Base-by-base conservation (phyloP, 1,140 invertebrate genomes). In the Stenopsyche tienmushanensis region DNA sequence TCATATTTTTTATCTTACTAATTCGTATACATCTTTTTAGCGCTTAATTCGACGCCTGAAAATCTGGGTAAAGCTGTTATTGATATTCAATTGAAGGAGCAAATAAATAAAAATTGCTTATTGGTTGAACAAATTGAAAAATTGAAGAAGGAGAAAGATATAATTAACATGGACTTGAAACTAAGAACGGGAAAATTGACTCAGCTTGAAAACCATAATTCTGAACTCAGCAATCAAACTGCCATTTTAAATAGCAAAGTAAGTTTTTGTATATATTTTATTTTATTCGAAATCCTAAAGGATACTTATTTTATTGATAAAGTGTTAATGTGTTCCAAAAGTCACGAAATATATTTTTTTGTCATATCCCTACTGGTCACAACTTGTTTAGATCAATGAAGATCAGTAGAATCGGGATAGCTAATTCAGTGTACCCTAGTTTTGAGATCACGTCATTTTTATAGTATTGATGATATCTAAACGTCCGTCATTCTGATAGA, bases 71-170 rank as follows among this genome's bases (percentile, higher is more conserved):
- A 62, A 52, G 47, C 44, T 3, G 58, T 62, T 5, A 41, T 62
- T 23, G 60, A 62, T 62, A 20, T 62, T 1, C 60, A 62, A 62
- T 41, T 60, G 25, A 60, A 60, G 29, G 57, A 60, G 41, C 42
- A 60, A 29, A 60, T 60, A 10, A 26, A 44, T 26, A 44, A 26
- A 47, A 60, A 60, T 24, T 23, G 2, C 7, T 1, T 18, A 42
- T 13, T 57, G 34, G 20, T 13, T 24, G 13, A 45, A 10, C 18
- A 59, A 13, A 47, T 47, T 47, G 44, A 47, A 9, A 47, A 47
- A 8, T 47, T 47, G 15, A 47, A 47, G 5, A 47, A 47, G 44
- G 44, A 47, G 15, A 18, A n/a, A 5, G 17, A 47, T 15, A 17
- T 17, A 18, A 47, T 24, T 9, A 7, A 7, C 2, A 29, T 13